Conservation (phyloP, 2,113 vertebrate genomes). For the Gyps fulvus region DNA sequence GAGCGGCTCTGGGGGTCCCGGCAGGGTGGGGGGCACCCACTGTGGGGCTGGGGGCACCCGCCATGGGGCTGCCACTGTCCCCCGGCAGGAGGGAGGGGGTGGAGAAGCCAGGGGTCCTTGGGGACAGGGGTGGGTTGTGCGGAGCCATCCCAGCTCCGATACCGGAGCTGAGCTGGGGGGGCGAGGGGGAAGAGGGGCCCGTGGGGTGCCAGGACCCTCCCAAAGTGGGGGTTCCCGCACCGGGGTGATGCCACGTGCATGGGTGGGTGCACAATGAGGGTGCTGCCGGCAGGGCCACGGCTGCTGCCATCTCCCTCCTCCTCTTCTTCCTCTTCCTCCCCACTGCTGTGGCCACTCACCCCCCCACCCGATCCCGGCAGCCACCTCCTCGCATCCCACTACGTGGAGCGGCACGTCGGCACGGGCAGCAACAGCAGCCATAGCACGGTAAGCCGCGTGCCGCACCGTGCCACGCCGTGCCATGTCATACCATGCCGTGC, state of each 20-base stretch:
- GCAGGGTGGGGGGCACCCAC: not conserved
- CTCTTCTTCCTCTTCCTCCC: not conserved
- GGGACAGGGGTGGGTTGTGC: too few relatives aligned
- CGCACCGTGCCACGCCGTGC: rapidly evolving
- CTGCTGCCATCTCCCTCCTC: not conserved
- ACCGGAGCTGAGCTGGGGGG: not conserved
- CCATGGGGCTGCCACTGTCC: not conserved
- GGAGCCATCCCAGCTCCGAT: not conserved
- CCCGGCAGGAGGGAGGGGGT: not conserved
- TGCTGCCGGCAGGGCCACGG: not conserved
- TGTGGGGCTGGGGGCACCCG: not conserved
- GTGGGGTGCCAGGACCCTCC: not conserved
- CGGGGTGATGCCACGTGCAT: rapidly evolving
- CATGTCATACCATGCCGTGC: rapidly evolving
- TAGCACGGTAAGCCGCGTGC: conserved; percentile 74
- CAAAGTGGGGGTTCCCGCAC: rapidly evolving
- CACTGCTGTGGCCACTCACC: not conserved
- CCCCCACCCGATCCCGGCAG: conserved; percentile 61
- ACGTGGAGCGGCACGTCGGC: conserved; percentile 84
- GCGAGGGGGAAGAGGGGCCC: not conserved
- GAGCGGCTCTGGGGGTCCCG: conserved; percentile 24
- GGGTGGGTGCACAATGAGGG: not conserved
- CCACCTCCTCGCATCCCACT: conserved; percentile 87
- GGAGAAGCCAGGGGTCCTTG: not conserved
- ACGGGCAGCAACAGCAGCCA: conserved; percentile 72